Evolutionary conservation across 2,113 vertebrate species (phyloP), one percentile per base, ranked within the genome.

Genomic region (Piprites chloris): DNA sequence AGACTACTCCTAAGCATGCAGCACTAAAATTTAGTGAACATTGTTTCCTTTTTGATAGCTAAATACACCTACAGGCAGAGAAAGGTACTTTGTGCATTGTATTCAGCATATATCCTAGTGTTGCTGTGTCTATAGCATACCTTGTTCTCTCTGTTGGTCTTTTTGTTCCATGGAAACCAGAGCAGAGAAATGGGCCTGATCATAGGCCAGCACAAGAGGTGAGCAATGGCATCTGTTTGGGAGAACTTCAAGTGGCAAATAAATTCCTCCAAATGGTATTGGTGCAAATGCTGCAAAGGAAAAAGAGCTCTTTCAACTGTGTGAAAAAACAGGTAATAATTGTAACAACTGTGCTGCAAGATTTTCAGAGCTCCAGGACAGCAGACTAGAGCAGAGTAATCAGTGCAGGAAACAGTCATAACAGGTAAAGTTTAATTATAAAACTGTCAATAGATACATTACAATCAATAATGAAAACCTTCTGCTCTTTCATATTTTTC

Each of bases 141-240:
- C 99, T 99, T 99, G 99, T 93, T 99, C 99, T 95, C 99, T 97
- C 85, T 99, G 99, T 95, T 99, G 99, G 96, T 99, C 99, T 96
- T 99, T 99, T 97, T 99, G 99, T 97, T 99, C 99, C 99, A 99
- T 99, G 87, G 99, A 99, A 96, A 99, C 99, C 30, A 99, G 98
- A 32, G 99, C 99, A 10, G 99, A 99, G 97, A 99, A 99, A 96
- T 99, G 99, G 27, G 99, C 99, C 98, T 99, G 99, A 95, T 99
- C 99, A 4, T 99, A 99, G 92, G 99, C 99, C 47, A 99, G 97
- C 83, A 99, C 99, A 96, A 99, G 98, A 44, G 99, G 99, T 30
- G 99, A 99, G 97, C 99, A 99, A 96, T 99, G 99, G 80, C 99
- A 99, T 96, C 99, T 98, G 96, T 99, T 99, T 7, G 99, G 98